phyloP scores from a whole-genome alignment of 2,888 invertebrate species.

The Hermaeophaga mercurialis region DNA sequence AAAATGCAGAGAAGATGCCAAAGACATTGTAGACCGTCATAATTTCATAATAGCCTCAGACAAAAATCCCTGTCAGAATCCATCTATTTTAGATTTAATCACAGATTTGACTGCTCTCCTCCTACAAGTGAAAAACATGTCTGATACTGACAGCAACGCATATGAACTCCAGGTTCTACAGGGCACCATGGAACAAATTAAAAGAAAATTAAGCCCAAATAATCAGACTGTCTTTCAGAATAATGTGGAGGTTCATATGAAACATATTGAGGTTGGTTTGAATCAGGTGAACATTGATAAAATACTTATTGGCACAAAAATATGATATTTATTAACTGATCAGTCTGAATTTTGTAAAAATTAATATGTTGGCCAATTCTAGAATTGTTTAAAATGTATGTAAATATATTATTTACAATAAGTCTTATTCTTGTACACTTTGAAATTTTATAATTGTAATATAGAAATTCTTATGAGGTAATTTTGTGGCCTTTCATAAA shows the following conservation, averaged over 20 bases:
- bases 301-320: constrained; percentile 14
- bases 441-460: too few species aligned
- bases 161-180: constrained; percentile 89
- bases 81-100: constrained; percentile 76
- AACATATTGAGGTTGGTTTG: constrained; percentile 82
- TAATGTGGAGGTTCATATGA: constrained; percentile 89
- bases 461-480: too few species aligned
- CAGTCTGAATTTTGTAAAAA: neutral
- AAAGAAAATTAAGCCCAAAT: constrained; percentile 73
- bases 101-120: constrained; percentile 88
- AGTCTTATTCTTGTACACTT: too few species aligned
- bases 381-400: too few species aligned
- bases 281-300: constrained; percentile 44
- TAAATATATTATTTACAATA: too few species aligned
- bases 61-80: constrained; percentile 58
- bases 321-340: constrained; percentile 1
- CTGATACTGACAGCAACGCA: constrained; percentile 83
- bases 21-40: constrained; percentile 77
- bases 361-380: neutral
- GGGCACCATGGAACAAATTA: constrained; percentile 87
- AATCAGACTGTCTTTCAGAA: constrained; percentile 84
- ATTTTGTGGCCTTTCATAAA: too few species aligned
- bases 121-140: constrained; percentile 81
- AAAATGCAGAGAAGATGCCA: constrained; percentile 84
- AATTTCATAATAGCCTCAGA: constrained; percentile 66